phyloP scores from a whole-genome alignment of 2,797 vertebrate genomes.

The Liparis tanakae region DNA sequence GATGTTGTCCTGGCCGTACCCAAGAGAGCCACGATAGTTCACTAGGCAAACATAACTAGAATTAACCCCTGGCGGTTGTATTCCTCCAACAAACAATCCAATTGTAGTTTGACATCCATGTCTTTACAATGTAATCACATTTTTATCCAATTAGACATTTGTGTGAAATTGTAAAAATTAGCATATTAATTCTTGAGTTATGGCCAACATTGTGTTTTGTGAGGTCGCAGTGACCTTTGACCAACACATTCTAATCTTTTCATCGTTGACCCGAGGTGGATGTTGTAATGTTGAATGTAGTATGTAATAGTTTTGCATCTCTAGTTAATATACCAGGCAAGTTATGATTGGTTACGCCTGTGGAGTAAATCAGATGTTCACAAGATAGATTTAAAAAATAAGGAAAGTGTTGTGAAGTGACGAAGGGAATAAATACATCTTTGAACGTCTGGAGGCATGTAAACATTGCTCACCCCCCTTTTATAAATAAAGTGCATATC shows the following conservation, averaged over 20 bases:
- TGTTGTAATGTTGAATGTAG: too few species aligned
- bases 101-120: neutral
- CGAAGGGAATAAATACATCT: neutral
- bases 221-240: too few species aligned
- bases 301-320: neutral
- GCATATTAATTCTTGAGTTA: too few species aligned
- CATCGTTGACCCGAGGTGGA: too few species aligned
- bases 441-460: neutral
- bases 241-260: too few species aligned
- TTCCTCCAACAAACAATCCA: neutral
- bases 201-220: too few species aligned
- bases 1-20: constrained; percentile 94
- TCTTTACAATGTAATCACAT: neutral
- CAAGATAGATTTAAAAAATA: neutral
- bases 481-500: neutral
- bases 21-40: constrained; percentile 95
- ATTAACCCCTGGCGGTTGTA: neutral
- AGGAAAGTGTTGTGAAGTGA: neutral
- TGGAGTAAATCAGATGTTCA: neutral
- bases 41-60: constrained; percentile 76
- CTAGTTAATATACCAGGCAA: neutral
- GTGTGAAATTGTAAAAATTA: too few species aligned
- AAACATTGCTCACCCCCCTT: neutral
- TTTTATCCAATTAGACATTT: neutral
- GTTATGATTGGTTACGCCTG: neutral